phyloP scores from a whole-genome alignment of 1,140 invertebrate species.

The Papilio aristodemus region DNA sequence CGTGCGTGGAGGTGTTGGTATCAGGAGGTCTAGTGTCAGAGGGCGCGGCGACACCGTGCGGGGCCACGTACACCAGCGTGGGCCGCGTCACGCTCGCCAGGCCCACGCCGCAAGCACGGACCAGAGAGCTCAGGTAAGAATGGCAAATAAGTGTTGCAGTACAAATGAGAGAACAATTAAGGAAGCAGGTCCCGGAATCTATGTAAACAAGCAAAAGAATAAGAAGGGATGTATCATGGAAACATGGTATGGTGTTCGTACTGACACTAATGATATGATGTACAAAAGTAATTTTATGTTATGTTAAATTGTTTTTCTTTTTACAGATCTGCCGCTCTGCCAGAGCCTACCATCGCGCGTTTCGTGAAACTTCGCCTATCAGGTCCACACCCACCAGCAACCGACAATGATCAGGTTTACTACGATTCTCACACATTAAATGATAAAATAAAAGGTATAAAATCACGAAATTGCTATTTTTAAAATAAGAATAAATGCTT shows the following conservation, averaged over 20 bases:
- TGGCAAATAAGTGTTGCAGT: neutral
- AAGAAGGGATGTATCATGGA: neutral
- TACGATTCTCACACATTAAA: neutral
- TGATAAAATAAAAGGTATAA: too few relatives aligned
- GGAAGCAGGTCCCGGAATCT: too few relatives aligned
- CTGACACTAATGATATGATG: too few relatives aligned
- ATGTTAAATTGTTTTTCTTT: constrained; percentile 1
- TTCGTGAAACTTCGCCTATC: constrained; percentile 93
- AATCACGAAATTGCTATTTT: too few relatives aligned
- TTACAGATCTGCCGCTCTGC: constrained; percentile 69
- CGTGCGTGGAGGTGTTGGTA: constrained; percentile 83
- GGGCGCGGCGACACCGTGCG: constrained; percentile 69
- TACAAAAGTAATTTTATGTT: too few relatives aligned
- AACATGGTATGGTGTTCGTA: neutral
- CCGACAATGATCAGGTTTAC: constrained; percentile 87
- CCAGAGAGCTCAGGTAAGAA: constrained; percentile 66
- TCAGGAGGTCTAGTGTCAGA: constrained; percentile 79
- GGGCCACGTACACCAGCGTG: constrained; percentile 70
- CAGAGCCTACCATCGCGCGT: constrained; percentile 85
- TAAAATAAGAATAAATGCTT: too few relatives aligned
- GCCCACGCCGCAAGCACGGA: constrained; percentile 64
- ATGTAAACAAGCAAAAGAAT: too few relatives aligned
- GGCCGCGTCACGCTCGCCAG: constrained; percentile 67
- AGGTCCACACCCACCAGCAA: constrained; percentile 84
- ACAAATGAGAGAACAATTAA: too few relatives aligned